Evolutionary conservation across 2,113 vertebrate genomes (phyloP).

Genomic region (Cyprinodon tularosa): DNA sequence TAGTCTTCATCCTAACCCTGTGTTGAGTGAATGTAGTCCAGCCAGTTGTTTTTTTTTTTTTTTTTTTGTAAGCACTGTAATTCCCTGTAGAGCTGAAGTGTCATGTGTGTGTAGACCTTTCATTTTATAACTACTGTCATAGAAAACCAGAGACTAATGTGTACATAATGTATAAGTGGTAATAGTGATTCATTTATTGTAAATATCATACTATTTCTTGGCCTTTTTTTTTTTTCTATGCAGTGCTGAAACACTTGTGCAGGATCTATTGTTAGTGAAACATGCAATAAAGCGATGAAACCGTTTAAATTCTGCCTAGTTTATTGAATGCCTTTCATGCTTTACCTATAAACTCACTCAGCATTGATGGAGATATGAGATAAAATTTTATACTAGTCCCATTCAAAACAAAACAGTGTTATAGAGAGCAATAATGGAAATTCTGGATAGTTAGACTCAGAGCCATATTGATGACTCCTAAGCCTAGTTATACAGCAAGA

Average conservation of each 20-base stretch:
- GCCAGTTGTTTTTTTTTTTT: constrained; percentile 21
- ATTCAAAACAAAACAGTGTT: too few species aligned
- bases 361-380: too few species aligned
- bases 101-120: constrained; percentile 48
- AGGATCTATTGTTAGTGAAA: constrained; percentile 64
- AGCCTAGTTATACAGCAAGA: too few species aligned
- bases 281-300: constrained; percentile 72
- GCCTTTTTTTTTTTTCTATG: constrained; percentile 34
- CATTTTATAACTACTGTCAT: constrained; percentile 75
- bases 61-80: constrained; percentile 67
- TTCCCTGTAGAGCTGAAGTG: constrained; percentile 63
- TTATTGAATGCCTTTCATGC: neutral
- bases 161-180: constrained; percentile 80
- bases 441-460: too few species aligned
- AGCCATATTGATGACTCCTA: too few species aligned
- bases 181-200: constrained; percentile 77
- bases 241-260: constrained; percentile 70
- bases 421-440: too few species aligned
- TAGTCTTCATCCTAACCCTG: constrained; percentile 45
- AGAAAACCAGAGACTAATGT: constrained; percentile 77
- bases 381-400: too few species aligned
- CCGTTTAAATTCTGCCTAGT: neutral
- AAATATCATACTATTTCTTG: constrained; percentile 66
- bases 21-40: constrained; percentile 68
- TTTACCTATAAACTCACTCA: too few species aligned